These are phyloP conservation scores for Centropus unirufus DNA, from an alignment of 2,113 vertebrate genomes.

Conservation along the genomic window DNA sequence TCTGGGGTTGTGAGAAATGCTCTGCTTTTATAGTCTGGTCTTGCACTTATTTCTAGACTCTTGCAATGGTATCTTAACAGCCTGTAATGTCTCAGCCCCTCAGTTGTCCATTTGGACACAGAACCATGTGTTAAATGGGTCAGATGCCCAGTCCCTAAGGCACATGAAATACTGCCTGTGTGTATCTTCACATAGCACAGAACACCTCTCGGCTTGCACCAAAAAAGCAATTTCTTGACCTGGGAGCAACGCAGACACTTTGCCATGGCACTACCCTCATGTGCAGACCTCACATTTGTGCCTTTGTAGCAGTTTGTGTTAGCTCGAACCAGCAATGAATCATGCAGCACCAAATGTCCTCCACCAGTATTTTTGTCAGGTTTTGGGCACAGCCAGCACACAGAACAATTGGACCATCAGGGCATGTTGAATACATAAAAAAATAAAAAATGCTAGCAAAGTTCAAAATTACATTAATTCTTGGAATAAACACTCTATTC, in stretches of 20 bases:
- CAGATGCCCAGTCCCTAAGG: background rate
- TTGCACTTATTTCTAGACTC: background rate
- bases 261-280: background rate
- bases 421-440: background rate
- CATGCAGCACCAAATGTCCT: background rate
- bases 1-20: background rate
- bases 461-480: background rate
- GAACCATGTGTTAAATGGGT: background rate
- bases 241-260: background rate
- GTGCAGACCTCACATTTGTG: background rate
- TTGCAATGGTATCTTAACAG: background rate
- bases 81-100: background rate
- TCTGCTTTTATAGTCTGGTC: background rate
- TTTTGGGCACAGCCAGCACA: background rate
- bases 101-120: background rate
- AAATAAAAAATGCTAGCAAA: background rate
- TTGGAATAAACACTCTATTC: background rate
- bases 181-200: background rate
- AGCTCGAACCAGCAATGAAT: background rate
- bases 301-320: background rate
- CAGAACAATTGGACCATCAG: background rate
- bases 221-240: background rate
- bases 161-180: background rate
- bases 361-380: background rate
- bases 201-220: background rate